phyloP scores from a whole-genome alignment of 2,797 vertebrate genomes.

The Pristis pectinata region DNA sequence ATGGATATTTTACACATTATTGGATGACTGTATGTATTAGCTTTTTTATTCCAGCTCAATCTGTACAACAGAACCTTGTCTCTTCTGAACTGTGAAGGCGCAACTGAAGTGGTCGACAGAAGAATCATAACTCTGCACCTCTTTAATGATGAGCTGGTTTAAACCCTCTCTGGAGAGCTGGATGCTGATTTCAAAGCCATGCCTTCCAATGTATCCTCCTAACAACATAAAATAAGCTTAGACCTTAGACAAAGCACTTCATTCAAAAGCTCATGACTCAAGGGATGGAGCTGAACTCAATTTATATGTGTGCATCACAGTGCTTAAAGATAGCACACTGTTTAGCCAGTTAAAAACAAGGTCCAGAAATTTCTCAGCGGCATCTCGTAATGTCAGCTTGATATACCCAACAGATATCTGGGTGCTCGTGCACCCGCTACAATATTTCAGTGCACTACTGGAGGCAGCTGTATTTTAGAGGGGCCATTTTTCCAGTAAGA shows the following conservation, averaged over 20 bases:
- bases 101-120: not conserved
- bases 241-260: not conserved
- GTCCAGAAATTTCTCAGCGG: not conserved
- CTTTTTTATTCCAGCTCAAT: not conserved
- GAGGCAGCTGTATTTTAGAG: not conserved
- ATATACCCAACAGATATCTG: too few species aligned
- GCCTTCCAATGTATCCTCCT: not conserved
- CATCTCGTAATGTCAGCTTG: not conserved
- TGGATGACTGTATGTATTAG: not conserved
- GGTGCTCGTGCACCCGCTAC: too few species aligned
- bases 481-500: not conserved
- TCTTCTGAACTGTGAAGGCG: not conserved
- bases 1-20: not conserved
- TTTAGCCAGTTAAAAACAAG: not conserved
- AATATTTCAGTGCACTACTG: not conserved
- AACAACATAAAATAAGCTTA: not conserved
- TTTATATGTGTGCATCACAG: not conserved
- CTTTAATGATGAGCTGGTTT: not conserved
- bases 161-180: not conserved
- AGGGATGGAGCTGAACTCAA: not conserved
- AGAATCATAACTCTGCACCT: not conserved
- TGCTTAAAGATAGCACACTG: not conserved
- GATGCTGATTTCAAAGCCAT: not conserved
- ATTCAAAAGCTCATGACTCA: not conserved
- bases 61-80: not conserved